Percentiles rank a stretch among this genome's conserved stretches.
Conservation (phyloP, 2,113 vertebrate genomes). For the Labeo catla region DNA sequence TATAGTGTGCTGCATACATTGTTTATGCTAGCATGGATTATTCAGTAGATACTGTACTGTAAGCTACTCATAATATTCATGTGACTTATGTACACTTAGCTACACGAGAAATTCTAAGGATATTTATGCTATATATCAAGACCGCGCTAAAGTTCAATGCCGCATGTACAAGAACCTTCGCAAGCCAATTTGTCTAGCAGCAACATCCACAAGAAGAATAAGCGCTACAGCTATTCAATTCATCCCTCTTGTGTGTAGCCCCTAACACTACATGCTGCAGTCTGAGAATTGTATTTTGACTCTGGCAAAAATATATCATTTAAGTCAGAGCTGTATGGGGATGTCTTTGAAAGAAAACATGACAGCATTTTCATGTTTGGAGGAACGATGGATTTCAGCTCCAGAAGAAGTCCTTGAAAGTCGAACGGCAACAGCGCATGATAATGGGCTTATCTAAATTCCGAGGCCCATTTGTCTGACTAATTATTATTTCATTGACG, state of each 20-base stretch:
- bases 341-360: conserved; percentile 13
- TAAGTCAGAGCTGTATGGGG: conserved; percentile 5
- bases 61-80: not conserved
- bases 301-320: conserved; percentile 20
- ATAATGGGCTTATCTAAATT: conserved; percentile 47
- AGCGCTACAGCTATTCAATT: not conserved
- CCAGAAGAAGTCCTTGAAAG: conserved; percentile 43
- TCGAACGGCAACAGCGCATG: conserved; percentile 11
- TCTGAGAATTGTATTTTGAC: conserved; percentile 26
- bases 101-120: not conserved
- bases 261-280: conserved; percentile 15
- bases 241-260: not conserved
- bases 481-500: conserved; percentile 47
- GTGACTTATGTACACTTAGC: not conserved
- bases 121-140: conserved; percentile 21
- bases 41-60: not conserved
- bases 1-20: not conserved
- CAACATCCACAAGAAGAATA: conserved; percentile 34
- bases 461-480: conserved; percentile 9
- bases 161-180: not conserved
- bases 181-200: not conserved
- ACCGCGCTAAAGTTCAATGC: not conserved
- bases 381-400: conserved; percentile 5
- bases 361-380: conserved; percentile 23
- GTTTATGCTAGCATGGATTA: conserved; percentile 15